phyloP scores from a whole-genome alignment of 23 tunicate genomes.

The Trididemnum clinides region DNA sequence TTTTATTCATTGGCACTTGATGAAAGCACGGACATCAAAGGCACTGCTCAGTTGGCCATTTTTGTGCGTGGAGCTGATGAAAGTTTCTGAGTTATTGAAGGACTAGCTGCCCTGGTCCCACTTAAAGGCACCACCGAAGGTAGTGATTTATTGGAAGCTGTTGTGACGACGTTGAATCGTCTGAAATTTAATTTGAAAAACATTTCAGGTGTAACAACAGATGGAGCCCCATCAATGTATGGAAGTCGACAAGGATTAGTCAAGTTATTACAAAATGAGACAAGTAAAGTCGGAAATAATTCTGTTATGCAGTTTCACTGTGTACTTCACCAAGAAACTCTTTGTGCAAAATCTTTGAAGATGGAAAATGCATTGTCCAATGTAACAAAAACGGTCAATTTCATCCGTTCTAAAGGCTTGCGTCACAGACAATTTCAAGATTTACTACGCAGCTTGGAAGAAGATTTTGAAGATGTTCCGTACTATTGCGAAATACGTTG shows the following conservation, averaged over 20 bases:
- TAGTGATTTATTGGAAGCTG: conserved; percentile 19
- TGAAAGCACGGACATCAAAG: conserved; percentile 37
- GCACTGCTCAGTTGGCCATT: conserved; percentile 38
- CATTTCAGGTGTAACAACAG: conserved; percentile 37
- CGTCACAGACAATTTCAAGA: conserved; percentile 64
- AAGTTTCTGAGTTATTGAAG: conserved; percentile 25
- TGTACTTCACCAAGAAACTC: conserved; percentile 42
- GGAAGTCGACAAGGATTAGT: conserved; percentile 26
- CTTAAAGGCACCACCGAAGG: conserved; percentile 40
- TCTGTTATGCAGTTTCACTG: conserved; percentile 47
- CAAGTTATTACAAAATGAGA: conserved; percentile 27
- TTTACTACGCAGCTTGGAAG: conserved; percentile 54
- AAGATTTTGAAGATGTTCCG: conserved; percentile 56
- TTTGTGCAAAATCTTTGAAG: conserved; percentile 49
- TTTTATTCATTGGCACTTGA: conserved; percentile 42
- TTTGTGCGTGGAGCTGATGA: conserved; percentile 32
- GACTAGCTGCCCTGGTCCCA: conserved; percentile 35
- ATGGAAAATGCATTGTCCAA: conserved; percentile 41
- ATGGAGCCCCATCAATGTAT: conserved; percentile 32
- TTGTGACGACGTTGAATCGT: conserved; percentile 5
- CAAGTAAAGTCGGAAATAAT: conserved; percentile 39
- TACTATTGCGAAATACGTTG: conserved; percentile 39
- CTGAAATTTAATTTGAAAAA: conserved; percentile 8
- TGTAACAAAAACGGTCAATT: conserved; percentile 45
- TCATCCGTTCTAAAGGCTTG: conserved; percentile 57